Evolutionary conservation across 2,113 vertebrate genomes (phyloP), one percentile per base, ranked within the genome.

Genomic region (Percina caprodes): DNA sequence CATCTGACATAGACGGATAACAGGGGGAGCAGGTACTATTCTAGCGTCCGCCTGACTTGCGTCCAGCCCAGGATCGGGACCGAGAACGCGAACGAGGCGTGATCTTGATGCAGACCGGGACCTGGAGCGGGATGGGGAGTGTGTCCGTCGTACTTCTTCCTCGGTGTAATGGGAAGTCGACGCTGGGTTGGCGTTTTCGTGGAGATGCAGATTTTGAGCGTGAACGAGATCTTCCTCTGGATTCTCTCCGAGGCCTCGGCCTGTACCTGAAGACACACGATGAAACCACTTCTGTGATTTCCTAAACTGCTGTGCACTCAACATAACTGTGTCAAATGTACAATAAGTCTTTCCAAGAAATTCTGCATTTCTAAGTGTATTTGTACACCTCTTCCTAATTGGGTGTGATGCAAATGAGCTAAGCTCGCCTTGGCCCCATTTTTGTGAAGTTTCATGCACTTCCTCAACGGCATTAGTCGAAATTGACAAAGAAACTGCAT

Each of bases 51-150:
- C 97, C 97, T 49, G 97, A 97, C 93, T 99, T 99, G 89, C 96
- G 97, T 69, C 97, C 98, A 69, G 97, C 97, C 97, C 97, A 99
- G 61, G 97, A 99, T 77, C 97, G 96, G 82, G 97, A 99, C 69
- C 96, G 85, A 9, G 92, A 94, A 0, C 90, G 93, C 0, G 94
- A 92, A 2, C 73, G 92, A 0, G 94, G 26, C 95, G 94, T 51
- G 98, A 99, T 91, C 97, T 96, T 18, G 98, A 99, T 72, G 93
- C 95, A 8, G 97, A 98, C 87, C 96, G 96, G 88, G 98, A 99
- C 87, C 96, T 94, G 82, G 93, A 93, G 63, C 21, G 92, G 49
- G 91, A 90, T 0, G 77, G 88, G 16, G 92, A 78, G 71, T 73
- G 88, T 3, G 77, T 56, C 13, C 61, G 86, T 14, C 82, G 56